Percentiles rank a stretch among this genome's conserved stretches.
phyloP scores from a whole-genome alignment of 2,113 vertebrate species.

The Rousettus leschenaultii region DNA sequence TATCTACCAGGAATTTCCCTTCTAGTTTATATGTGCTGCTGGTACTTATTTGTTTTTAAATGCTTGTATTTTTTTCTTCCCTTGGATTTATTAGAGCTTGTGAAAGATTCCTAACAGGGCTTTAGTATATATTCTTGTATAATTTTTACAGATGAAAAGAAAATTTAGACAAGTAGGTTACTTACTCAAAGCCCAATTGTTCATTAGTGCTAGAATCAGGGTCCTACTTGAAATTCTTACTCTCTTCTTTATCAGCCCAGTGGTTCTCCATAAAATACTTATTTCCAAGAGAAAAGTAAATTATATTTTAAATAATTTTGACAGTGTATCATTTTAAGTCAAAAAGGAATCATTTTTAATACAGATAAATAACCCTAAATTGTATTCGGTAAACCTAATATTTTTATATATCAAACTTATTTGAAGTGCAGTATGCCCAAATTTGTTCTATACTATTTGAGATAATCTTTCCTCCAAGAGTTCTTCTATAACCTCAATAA shows the following conservation, averaged over 20 bases:
- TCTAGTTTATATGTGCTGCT: neutral
- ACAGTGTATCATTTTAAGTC: neutral
- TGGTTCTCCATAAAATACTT: neutral
- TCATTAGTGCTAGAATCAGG: neutral
- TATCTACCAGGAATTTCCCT: neutral
- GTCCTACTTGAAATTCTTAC: accelerated
- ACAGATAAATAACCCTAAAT: neutral
- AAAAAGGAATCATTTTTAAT: neutral
- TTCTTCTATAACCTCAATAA: neutral
- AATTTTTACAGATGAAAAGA: neutral
- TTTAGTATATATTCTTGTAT: neutral
- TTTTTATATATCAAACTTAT: neutral
- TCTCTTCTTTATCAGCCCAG: neutral
- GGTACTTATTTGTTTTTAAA: neutral
- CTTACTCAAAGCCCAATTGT: neutral
- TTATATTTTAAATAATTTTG: neutral
- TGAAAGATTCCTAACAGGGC: neutral
- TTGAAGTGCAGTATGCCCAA: neutral
- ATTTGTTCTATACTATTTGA: neutral
- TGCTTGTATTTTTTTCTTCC: neutral
- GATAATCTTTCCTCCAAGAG: neutral
- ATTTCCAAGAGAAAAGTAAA: neutral
- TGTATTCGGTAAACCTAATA: neutral
- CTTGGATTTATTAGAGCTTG: neutral
- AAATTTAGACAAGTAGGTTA: neutral